These are phyloP conservation scores for Machimus atricapillus DNA, from an alignment of 2,888 invertebrate species.

Conservation along the genomic window DNA sequence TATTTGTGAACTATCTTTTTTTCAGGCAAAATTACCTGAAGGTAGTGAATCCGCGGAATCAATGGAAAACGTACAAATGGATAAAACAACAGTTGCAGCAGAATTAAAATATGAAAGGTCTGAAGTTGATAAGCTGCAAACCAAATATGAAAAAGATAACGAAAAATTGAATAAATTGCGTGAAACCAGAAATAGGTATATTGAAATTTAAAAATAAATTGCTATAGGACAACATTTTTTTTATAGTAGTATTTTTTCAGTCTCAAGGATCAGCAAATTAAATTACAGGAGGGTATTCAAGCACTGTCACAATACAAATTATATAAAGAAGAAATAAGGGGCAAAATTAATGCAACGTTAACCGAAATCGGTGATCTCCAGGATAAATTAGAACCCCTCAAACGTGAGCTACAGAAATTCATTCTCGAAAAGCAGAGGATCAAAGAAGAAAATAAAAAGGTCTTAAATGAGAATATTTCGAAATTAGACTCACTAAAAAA, in stretches of 20 bases:
- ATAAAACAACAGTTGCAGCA: conserved; percentile 64
- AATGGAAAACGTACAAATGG: conserved; percentile 62
- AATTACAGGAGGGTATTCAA: conserved; percentile 69
- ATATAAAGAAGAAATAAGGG: conserved; percentile 52
- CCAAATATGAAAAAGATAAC: conserved; percentile 59
- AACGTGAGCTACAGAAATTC: conserved; percentile 53
- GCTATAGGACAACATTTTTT: not conserved
- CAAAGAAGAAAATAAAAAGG: conserved; percentile 53
- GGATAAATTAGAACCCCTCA: conserved; percentile 62
- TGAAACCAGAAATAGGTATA: conserved; percentile 57
- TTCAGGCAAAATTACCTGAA: conserved; percentile 60
- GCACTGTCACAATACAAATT: conserved; percentile 59
- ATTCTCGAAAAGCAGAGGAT: conserved; percentile 58
- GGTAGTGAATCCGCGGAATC: conserved; percentile 58
- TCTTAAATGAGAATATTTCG: conserved; percentile 51
- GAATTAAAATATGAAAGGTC: conserved; percentile 63
- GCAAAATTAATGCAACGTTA: conserved; percentile 55
- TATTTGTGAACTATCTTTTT: not conserved
- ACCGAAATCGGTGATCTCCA: conserved; percentile 58
- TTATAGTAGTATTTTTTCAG: conserved; percentile 49
- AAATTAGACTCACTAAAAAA: conserved; percentile 54
- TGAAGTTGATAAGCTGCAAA: conserved; percentile 64
- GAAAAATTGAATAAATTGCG: conserved; percentile 57
- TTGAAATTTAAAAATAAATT: not conserved
- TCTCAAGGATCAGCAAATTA: conserved; percentile 73